These are phyloP conservation scores for Anabas testudineus DNA, from an alignment of 2,797 vertebrate species.

Conservation along the genomic window DNA sequence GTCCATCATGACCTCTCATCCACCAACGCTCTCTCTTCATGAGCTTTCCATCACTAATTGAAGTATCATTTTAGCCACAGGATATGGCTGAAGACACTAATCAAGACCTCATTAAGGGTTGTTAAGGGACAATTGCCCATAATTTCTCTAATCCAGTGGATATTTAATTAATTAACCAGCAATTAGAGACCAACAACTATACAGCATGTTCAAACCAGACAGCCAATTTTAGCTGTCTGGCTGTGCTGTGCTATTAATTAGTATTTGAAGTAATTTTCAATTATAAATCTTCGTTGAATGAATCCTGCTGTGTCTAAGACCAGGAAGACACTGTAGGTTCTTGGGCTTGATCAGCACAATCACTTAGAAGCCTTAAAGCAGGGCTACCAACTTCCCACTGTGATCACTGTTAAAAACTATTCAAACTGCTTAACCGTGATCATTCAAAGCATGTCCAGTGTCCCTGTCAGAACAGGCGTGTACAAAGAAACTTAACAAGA, in stretches of 20 bases:
- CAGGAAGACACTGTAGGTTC: conserved; percentile 31
- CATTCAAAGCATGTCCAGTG: conserved; percentile 5
- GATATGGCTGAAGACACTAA: conserved; percentile 74
- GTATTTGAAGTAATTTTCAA: conserved; percentile 61
- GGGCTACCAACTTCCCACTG: conserved; percentile 10
- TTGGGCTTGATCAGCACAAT: conserved; percentile 43
- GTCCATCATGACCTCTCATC: conserved; percentile 51
- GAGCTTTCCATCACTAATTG: conserved; percentile 70
- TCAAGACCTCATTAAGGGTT: conserved; percentile 75
- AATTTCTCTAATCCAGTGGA: conserved; percentile 75
- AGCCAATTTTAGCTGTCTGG: conserved; percentile 44
- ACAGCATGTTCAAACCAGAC: conserved; percentile 54
- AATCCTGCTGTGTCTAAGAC: conserved; percentile 48
- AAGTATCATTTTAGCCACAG: conserved; percentile 72
- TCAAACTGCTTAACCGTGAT: background rate
- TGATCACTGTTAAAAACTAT: conserved; percentile 7
- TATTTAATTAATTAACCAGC: conserved; percentile 78
- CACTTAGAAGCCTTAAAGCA: conserved; percentile 14
- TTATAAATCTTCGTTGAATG: conserved; percentile 48
- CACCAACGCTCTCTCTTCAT: conserved; percentile 43
- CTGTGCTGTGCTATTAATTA: conserved; percentile 65
- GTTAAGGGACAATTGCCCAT: conserved; percentile 74
- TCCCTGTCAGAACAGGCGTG: background rate
- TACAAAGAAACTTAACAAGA: background rate
- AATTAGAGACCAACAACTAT: conserved; percentile 68